Conservation (phyloP, 2,888 invertebrate genomes). For the Portevinia maculata region DNA sequence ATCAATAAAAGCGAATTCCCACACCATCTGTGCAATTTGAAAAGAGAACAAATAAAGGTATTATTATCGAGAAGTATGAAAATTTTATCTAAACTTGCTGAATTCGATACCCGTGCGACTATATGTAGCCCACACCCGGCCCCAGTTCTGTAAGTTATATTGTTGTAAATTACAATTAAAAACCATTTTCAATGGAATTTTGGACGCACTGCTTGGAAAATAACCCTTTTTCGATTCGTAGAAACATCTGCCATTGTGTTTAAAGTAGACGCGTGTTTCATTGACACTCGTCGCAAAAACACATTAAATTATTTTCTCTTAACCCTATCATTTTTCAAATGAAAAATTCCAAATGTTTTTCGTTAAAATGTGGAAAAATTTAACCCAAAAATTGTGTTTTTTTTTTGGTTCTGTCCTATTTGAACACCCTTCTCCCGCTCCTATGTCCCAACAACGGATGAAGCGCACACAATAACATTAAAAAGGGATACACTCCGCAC, state of each 20-base stretch:
- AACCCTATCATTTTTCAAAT: slow-evolving; percentile 75
- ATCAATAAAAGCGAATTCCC: slow-evolving; percentile 44
- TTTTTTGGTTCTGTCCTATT: slow-evolving; percentile 5
- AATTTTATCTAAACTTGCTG: slow-evolving; percentile 38
- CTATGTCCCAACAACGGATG: slow-evolving; percentile 54
- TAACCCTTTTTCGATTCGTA: slow-evolving; percentile 55
- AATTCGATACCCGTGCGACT: slow-evolving; percentile 46
- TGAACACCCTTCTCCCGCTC: slow-evolving; percentile 16
- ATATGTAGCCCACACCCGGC: slow-evolving; percentile 17
- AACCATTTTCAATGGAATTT: slow-evolving; percentile 23
- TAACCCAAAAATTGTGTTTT: slow-evolving; percentile 75
- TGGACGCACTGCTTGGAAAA: slow-evolving; percentile 42
- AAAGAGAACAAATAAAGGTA: neutral
- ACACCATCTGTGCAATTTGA: slow-evolving; percentile 20
- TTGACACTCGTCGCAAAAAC: slow-evolving; percentile 29
- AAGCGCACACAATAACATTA: slow-evolving; percentile 35
- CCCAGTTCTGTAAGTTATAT: neutral
- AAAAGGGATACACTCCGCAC: slow-evolving; percentile 48
- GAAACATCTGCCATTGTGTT: slow-evolving; percentile 64
- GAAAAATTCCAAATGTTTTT: slow-evolving; percentile 77
- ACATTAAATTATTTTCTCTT: slow-evolving; percentile 48
- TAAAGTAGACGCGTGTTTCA: slow-evolving; percentile 62
- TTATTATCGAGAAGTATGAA: slow-evolving; percentile 41
- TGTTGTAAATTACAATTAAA: slow-evolving; percentile 25
- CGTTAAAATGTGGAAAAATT: slow-evolving; percentile 78